Base-by-base conservation (phyloP, 37 sponge, comb jelly and placozoan genomes). In the Agelas oroides region DNA sequence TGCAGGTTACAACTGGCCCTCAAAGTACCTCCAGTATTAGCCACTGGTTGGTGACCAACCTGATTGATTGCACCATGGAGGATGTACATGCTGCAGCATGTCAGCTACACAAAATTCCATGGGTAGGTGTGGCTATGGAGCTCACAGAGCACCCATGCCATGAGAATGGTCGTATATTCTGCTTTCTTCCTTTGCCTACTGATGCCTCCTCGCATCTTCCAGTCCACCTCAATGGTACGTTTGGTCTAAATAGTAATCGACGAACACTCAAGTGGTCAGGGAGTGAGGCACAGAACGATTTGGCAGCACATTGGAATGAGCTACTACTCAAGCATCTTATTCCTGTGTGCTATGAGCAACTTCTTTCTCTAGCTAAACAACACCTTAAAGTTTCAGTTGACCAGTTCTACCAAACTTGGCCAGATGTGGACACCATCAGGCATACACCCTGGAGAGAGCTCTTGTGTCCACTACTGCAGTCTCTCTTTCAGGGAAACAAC, bases 191-290 rank as follows among this genome's bases (percentile, higher is more conserved):
- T 16, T 30, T 91, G 62, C 82, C 92, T 21, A 28, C 8, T 21
- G 90, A 89, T 15, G 35, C 65, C 13, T 11, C 31, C n/a, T 73
- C 87, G 32, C 66, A 59, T 27, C 59, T 91, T 17, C 87, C 92
- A 32, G 81, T 86, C 21, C 94, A 90, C 30, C 81, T 94, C 27
- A 86, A 94, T 79, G 94, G 91, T 0, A 86, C 79, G 11, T 94
- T 94, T 83, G 86, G 74, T 0, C 46, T 90, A 27, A 77, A 35
- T 30, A 73, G 82, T 20, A 71, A 90, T 67, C 70, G 91, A 25
- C 60, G 94, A 33, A 68, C 53, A 40, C 18, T 91, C 5, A 81
- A 81, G 28, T 91, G 87, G 92, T 70, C 77, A 24, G 69, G 71
- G 5, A 53, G 1, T 2, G 87, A 86, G 58, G 86, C 86, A 37